phyloP scores from a whole-genome alignment of 2,888 invertebrate species.

The Drosophila colorata region DNA sequence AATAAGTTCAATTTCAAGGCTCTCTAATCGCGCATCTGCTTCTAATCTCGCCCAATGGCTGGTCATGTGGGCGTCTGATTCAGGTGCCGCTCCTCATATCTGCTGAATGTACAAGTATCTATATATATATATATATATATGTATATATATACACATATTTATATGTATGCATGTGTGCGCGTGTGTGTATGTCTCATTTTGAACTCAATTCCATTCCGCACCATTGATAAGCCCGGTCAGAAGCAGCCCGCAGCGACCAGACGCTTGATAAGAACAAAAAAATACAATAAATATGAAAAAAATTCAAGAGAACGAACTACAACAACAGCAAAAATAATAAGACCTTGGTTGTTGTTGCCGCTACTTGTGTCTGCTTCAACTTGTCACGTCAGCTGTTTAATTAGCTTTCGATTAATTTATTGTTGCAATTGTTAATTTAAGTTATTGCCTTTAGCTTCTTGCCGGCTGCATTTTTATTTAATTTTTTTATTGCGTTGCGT shows the following conservation, averaged over 20 bases:
- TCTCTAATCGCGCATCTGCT: constrained; percentile 24
- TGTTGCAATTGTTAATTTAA: constrained; percentile 30
- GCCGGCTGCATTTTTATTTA: background rate
- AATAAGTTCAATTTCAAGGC: constrained; percentile 16
- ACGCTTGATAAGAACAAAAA: constrained; percentile 66
- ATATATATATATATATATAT: constrained; percentile 5
- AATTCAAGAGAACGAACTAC: constrained; percentile 35
- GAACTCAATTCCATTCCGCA: constrained; percentile 54
- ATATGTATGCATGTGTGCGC: constrained; percentile 1
- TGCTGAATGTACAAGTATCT: constrained; percentile 13
- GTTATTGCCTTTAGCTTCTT: background rate
- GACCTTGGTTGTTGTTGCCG: constrained; percentile 49
- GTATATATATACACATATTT: background rate
- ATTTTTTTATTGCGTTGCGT: background rate
- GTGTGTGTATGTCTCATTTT: constrained; percentile 27
- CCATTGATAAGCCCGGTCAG: constrained; percentile 60
- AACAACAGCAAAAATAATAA: constrained; percentile 24
- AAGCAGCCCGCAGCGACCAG: constrained; percentile 57
- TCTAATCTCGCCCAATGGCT: constrained; percentile 27
- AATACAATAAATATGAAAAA: constrained; percentile 29
- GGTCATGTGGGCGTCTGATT: constrained; percentile 56
- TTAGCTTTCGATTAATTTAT: constrained; percentile 73
- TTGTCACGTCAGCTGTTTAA: constrained; percentile 73
- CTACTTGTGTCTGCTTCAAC: constrained; percentile 31
- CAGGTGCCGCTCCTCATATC: constrained; percentile 48